These are phyloP conservation scores for Scomber colias DNA, from an alignment of 2,113 vertebrate species.

Conservation along the genomic window DNA sequence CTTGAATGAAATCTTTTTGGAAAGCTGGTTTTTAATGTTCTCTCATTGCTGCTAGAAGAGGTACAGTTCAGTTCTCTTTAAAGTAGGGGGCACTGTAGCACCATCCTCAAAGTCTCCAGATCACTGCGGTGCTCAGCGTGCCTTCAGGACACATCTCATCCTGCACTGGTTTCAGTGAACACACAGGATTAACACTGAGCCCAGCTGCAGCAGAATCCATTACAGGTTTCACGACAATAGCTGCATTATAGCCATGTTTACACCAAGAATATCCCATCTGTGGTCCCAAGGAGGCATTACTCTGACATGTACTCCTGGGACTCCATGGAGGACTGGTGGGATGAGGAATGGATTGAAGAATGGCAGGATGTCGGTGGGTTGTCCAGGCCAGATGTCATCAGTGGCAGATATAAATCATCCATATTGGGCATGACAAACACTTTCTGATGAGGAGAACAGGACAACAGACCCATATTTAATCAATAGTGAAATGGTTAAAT, in stretches of 20 bases:
- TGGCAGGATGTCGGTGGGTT: slow-evolving; percentile 73
- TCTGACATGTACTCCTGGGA: slow-evolving; percentile 76
- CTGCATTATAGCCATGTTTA: slow-evolving; percentile 14
- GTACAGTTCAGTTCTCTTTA: slow-evolving; percentile 3
- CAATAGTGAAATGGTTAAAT: neutral
- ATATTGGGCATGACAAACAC: slow-evolving; percentile 92
- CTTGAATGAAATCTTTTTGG: slow-evolving; percentile 13
- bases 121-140: neutral
- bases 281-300: slow-evolving; percentile 22
- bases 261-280: neutral
- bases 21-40: neutral
- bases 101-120: slow-evolving; percentile 6
- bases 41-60: neutral
- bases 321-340: slow-evolving; percentile 75
- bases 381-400: slow-evolving; percentile 88
- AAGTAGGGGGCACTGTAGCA: slow-evolving; percentile 46
- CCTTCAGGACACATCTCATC: slow-evolving; percentile 20
- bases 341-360: slow-evolving; percentile 77
- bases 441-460: slow-evolving; percentile 80
- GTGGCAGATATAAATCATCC: slow-evolving; percentile 89
- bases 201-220: slow-evolving; percentile 32
- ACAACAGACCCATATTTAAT: neutral
- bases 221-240: slow-evolving; percentile 14
- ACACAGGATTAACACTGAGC: neutral
- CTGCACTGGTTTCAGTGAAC: neutral